Conservation (phyloP, 2,888 invertebrate genomes). For the Prosapia bicincta region DNA sequence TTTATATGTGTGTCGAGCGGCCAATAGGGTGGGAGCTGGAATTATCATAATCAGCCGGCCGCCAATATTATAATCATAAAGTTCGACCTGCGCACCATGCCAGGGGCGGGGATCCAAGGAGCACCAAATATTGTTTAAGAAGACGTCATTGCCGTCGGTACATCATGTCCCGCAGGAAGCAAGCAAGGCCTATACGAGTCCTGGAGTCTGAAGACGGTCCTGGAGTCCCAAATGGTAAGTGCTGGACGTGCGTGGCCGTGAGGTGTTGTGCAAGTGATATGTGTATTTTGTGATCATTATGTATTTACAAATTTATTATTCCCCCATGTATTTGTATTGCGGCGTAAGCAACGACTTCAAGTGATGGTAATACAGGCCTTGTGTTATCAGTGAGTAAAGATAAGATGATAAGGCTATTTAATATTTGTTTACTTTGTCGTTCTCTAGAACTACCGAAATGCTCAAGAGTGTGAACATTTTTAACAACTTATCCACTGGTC, state of each 20-base stretch:
- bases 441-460: too few species aligned
- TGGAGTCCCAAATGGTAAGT: slow-evolving; percentile 34
- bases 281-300: not conserved
- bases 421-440: not conserved
- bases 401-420: not conserved
- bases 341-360: not conserved
- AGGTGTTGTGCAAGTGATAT: slow-evolving; percentile 11
- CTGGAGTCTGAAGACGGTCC: slow-evolving; percentile 50
- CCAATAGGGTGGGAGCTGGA: slow-evolving; percentile 4
- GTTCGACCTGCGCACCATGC: slow-evolving; percentile 7
- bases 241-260: slow-evolving; percentile 8
- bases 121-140: slow-evolving; percentile 9
- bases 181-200: slow-evolving; percentile 53
- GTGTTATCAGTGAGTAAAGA: not conserved
- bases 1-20: slow-evolving; percentile 19
- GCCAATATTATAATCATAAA: slow-evolving; percentile 8
- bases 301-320: not conserved
- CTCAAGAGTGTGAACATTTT: too few species aligned
- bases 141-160: slow-evolving; percentile 14
- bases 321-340: not conserved
- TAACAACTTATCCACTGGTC: too few species aligned
- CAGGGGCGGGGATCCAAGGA: not conserved
- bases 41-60: slow-evolving; percentile 6
- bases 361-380: not conserved
- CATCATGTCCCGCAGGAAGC: slow-evolving; percentile 53